Base-by-base conservation (phyloP, 2,888 invertebrate genomes). In the Orchesellides sinensis region DNA sequence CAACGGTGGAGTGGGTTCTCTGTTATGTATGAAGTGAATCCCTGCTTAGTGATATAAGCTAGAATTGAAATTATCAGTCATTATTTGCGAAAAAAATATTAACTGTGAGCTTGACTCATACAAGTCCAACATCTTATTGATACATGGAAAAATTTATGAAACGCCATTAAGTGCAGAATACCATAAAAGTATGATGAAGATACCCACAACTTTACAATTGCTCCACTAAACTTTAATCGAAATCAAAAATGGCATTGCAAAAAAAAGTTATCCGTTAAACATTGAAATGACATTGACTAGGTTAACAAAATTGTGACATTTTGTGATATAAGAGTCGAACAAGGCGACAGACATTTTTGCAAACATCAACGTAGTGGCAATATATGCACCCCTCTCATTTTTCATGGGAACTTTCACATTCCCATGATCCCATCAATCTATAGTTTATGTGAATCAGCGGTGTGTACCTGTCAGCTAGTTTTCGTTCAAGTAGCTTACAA, bases 391-490 rank as follows among this genome's bases (percentile, higher is more conserved):
- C n/a, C n/a, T n/a, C 8, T 45, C n/a, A 29, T 29, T 6, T 4
- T 49, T 35, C 69, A 52, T 78, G 78, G 61, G 78, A 78, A 69
- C 69, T 78, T 78, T 78, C 78, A 78, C 78, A 78, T 78, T 78
- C 78, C 52, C 78, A 78, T 59, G 69, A 69, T 69, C 78, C 70
- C 78, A 70, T 69, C 70, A 70, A 27, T 40, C 59, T 59, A 1
- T 8, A 25, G 23, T 59, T 40, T 10, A 40, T 40, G 40, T 14
- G 40, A 40, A 40, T n/a, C n/a, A 8, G n/a, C 14, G 1, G n/a
- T 40, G n/a, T 40, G 10, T 40, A n/a, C n/a, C 40, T 14, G n/a
- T 10, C 40, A 40, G 2, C n/a, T n/a, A 40, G 40, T 8, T n/a
- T 40, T 14, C 10, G 10, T 40, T 14, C n/a, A 40, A 40, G 40